These are phyloP conservation scores for Caenorhabditis wallacei DNA, from an alignment of 2,888 invertebrate genomes.

Conservation along the genomic window DNA sequence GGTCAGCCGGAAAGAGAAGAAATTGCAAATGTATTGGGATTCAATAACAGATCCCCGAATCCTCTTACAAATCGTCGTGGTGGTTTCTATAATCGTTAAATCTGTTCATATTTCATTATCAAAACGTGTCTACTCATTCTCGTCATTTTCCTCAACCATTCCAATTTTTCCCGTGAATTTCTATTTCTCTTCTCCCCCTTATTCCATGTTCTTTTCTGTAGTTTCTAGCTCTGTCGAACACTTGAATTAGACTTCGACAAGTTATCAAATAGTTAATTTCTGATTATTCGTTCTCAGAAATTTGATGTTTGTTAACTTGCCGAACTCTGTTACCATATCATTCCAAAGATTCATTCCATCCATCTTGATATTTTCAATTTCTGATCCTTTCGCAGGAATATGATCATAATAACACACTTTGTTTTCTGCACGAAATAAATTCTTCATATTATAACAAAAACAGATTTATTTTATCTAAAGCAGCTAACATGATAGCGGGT, in stretches of 20 bases:
- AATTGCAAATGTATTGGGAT: slow-evolving; percentile 20
- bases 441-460: slow-evolving; percentile 2
- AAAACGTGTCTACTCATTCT: neutral
- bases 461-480: neutral
- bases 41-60: neutral
- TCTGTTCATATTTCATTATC: neutral
- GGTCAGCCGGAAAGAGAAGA: slow-evolving; percentile 34
- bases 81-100: slow-evolving; percentile 1
- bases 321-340: neutral
- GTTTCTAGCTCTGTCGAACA: too few species aligned
- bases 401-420: too few species aligned
- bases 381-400: too few species aligned
- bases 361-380: neutral
- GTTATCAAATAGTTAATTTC: too few species aligned
- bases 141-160: too few species aligned
- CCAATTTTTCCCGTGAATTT: too few species aligned
- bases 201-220: too few species aligned
- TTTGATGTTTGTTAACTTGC: too few species aligned
- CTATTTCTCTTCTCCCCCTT: too few species aligned
- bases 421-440: neutral
- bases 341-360: neutral
- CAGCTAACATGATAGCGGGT: neutral
- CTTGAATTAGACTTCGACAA: too few species aligned
- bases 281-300: too few species aligned
- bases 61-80: neutral